These are phyloP conservation scores for Zaprionus nigranus DNA, from an alignment of 1,140 invertebrate genomes.

Conservation along the genomic window DNA sequence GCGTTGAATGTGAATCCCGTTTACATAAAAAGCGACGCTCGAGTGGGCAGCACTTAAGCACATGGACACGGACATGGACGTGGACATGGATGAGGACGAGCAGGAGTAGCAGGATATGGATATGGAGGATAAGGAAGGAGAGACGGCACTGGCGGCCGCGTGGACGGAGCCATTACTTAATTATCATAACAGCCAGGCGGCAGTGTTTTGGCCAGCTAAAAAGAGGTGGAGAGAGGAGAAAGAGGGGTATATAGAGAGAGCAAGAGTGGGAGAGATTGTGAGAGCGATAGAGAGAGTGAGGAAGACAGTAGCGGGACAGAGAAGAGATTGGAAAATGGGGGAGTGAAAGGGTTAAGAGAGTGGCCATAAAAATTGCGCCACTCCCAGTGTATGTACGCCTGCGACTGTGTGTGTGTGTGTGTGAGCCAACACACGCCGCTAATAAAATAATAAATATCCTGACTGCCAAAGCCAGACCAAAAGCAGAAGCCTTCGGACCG, in stretches of 20 bases:
- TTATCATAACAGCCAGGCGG: slow-evolving; percentile 66
- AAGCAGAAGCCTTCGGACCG: slow-evolving; percentile 18
- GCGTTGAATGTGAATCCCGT: slow-evolving; percentile 38
- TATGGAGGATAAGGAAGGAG: neutral
- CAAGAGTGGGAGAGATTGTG: neutral
- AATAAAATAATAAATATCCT: slow-evolving; percentile 83
- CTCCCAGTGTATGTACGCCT: slow-evolving; percentile 42
- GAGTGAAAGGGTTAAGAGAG: slow-evolving; percentile 55
- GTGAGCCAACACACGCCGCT: slow-evolving; percentile 67
- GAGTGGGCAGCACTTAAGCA: slow-evolving; percentile 74
- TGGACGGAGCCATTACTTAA: slow-evolving; percentile 73
- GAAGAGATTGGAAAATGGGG: neutral
- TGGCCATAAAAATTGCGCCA: slow-evolving; percentile 63
- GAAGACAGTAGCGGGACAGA: neutral
- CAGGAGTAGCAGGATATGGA: slow-evolving; percentile 1
- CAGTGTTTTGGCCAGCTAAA: slow-evolving; percentile 61
- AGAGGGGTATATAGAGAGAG: neutral
- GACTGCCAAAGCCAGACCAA: slow-evolving; percentile 35
- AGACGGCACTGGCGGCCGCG: slow-evolving; percentile 24
- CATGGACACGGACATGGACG: slow-evolving; percentile 10
- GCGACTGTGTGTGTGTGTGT: neutral
- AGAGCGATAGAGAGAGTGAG: neutral
- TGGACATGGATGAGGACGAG: slow-evolving; percentile 25
- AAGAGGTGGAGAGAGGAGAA: slow-evolving; percentile 18
- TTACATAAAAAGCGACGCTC: slow-evolving; percentile 66